Evolutionary conservation across 1,140 invertebrate genomes (phyloP).

Genomic region (Hydropsyche tenuis): DNA sequence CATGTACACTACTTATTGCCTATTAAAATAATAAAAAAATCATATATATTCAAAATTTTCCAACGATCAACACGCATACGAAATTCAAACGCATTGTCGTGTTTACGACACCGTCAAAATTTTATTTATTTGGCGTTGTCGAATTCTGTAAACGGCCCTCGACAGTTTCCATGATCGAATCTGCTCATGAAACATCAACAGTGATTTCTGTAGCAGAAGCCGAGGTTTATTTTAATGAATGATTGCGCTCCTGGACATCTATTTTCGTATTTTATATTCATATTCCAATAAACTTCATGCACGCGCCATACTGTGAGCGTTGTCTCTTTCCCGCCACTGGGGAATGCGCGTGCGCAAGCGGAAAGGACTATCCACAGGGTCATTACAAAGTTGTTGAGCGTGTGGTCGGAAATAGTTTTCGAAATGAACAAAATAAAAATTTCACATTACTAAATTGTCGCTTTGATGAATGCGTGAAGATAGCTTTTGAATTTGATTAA

Average conservation of each 20-base stretch:
- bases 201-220: constrained; percentile 29
- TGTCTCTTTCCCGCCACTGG: constrained; percentile 50
- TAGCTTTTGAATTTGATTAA: no score
- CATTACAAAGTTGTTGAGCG: not conserved
- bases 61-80: no score
- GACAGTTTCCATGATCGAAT: not conserved
- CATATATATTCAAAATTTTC: no score
- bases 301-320: not conserved
- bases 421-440: not conserved
- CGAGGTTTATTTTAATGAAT: constrained; percentile 44
- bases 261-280: constrained; percentile 47
- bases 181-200: constrained; percentile 25
- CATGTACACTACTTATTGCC: no score
- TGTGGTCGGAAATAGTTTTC: not conserved
- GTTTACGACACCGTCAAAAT: no score
- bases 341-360: constrained; percentile 50
- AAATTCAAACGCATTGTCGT: no score
- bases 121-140: no score
- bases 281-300: constrained; percentile 37
- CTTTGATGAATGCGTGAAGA: no score
- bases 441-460: no score
- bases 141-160: not conserved
- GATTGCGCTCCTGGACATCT: constrained; percentile 47
- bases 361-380: constrained; percentile 35
- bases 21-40: no score